Percentiles rank a stretch among this genome's conserved stretches.
Conservation (phyloP, 2,888 invertebrate genomes). For the Cataglyphis livida region DNA sequence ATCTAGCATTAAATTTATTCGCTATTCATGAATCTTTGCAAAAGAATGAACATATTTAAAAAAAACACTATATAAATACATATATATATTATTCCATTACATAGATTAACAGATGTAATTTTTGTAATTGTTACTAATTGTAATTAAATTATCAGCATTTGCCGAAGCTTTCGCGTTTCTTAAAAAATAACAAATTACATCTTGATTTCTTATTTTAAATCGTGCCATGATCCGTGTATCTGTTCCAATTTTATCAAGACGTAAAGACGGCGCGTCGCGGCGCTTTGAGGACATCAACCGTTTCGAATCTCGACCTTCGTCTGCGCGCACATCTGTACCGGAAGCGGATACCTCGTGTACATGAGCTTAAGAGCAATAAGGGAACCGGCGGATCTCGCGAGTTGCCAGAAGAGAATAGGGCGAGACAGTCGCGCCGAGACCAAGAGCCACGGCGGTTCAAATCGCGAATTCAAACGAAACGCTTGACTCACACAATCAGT, state of each 20-base stretch:
- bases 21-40: not conserved
- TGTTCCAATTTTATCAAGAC: constrained; percentile 33
- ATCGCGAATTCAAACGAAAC: constrained; percentile 59
- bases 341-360: constrained; percentile 72
- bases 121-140: constrained; percentile 6
- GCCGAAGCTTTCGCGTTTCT: constrained; percentile 7
- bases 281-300: constrained; percentile 35
- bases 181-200: constrained; percentile 8
- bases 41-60: not conserved
- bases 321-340: constrained; percentile 64
- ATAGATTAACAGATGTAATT: not conserved
- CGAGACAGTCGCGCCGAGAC: constrained; percentile 81
- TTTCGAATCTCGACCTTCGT: constrained; percentile 57
- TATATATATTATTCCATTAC: not conserved
- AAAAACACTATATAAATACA: not conserved
- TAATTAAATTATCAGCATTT: not conserved
- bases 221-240: not conserved
- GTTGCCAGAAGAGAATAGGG: constrained; percentile 78
- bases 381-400: constrained; percentile 72
- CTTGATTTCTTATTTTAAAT: not conserved
- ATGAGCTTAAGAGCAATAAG: constrained; percentile 79
- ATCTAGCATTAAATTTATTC: not conserved
- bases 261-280: constrained; percentile 29
- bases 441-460: constrained; percentile 79
- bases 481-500: constrained; percentile 10